Conservation (phyloP, 2,113 vertebrate species). For the Petaurus breviceps region DNA sequence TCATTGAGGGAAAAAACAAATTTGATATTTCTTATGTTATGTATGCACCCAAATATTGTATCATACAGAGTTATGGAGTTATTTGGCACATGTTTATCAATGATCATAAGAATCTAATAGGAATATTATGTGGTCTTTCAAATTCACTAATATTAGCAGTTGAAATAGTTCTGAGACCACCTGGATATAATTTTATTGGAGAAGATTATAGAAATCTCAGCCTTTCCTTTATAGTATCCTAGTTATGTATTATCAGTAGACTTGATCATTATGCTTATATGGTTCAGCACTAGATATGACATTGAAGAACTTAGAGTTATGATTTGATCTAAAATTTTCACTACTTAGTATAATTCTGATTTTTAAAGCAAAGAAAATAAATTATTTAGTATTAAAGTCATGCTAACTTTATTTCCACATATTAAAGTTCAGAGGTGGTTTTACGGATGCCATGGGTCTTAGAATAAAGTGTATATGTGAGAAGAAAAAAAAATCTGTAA, state of each 20-base stretch:
- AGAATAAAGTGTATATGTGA: background rate
- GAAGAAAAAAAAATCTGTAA: background rate
- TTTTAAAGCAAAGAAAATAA: background rate
- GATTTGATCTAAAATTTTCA: background rate
- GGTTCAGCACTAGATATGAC: background rate
- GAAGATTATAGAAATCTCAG: too few relatives aligned
- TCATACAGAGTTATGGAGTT: too few relatives aligned
- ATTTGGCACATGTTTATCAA: too few relatives aligned
- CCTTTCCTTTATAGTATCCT: background rate
- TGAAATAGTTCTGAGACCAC: background rate
- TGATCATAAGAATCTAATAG: too few relatives aligned
- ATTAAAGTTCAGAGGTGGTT: background rate
- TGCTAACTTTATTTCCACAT: background rate
- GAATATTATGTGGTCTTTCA: background rate
- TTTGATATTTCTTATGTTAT: too few relatives aligned
- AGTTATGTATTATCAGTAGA: background rate
- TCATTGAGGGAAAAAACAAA: too few relatives aligned
- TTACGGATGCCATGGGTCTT: fast-evolving
- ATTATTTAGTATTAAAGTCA: background rate
- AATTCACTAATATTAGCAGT: background rate
- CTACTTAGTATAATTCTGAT: background rate
- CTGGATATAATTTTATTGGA: too few relatives aligned
- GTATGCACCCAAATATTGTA: too few relatives aligned
- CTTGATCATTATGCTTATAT: background rate
- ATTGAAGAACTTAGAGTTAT: background rate